phyloP scores from a whole-genome alignment of 2,113 vertebrate genomes.

The Strix aluco region DNA sequence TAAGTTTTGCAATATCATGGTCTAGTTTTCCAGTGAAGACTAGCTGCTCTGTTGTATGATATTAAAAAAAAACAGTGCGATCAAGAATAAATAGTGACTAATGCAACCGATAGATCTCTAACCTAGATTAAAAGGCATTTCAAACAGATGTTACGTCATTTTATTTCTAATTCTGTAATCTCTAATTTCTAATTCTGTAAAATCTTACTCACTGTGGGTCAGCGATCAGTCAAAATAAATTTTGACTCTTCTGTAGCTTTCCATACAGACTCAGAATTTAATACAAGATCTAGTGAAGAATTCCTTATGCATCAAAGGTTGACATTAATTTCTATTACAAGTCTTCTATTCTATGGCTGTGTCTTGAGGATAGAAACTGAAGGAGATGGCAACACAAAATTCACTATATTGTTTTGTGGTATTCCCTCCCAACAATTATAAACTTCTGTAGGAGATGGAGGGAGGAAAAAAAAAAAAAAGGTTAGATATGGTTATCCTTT shows the following conservation, averaged over 20 bases:
- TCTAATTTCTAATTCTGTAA: background rate
- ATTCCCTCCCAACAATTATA: background rate
- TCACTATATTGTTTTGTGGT: accelerated
- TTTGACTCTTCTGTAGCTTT: background rate
- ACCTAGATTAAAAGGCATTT: background rate
- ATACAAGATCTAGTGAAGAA: background rate
- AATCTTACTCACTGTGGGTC: background rate
- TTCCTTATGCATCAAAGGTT: background rate
- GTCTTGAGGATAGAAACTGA: background rate
- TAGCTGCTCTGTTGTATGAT: background rate
- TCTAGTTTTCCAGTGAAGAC: background rate
- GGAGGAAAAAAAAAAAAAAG: background rate
- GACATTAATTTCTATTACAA: background rate
- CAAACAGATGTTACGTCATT: background rate
- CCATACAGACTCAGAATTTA: background rate
- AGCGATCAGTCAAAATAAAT: background rate
- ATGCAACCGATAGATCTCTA: background rate
- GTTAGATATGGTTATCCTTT: background rate
- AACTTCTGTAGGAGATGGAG: background rate
- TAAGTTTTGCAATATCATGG: background rate
- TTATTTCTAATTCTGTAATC: background rate
- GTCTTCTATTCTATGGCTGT: background rate
- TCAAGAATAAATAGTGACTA: background rate
- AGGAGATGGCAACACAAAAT: background rate
- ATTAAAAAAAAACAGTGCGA: background rate